Evolutionary conservation across 2,797 vertebrate species (phyloP).

Genomic region (Protosalanx chinensis): DNA sequence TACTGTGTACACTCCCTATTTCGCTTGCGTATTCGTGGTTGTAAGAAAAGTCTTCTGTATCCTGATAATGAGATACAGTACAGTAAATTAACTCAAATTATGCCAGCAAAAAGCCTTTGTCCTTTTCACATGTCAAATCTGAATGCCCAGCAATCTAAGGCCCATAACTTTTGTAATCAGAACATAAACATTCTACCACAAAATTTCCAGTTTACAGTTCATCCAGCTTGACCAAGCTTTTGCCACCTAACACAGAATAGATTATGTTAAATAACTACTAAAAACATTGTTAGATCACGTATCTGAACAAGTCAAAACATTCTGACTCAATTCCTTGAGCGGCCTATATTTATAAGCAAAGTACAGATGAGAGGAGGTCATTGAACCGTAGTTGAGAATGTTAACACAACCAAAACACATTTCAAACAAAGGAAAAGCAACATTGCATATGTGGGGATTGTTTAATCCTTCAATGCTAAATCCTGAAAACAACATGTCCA

Average conservation of each 20-base stretch:
- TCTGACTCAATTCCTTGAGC: background rate
- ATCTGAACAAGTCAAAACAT: background rate
- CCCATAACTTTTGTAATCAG: conserved; percentile 16
- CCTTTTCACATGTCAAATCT: conserved; percentile 32
- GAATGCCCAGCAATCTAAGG: conserved; percentile 14
- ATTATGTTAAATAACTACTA: background rate
- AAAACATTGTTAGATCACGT: background rate
- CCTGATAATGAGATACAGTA: background rate
- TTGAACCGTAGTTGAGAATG: background rate
- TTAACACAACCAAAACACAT: background rate
- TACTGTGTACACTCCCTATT: background rate
- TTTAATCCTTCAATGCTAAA: background rate
- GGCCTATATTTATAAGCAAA: too few species aligned
- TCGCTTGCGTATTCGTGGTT: conserved; percentile 19
- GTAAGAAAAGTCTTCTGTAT: conserved; percentile 2
- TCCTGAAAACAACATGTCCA: too few species aligned
- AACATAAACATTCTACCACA: conserved; percentile 7
- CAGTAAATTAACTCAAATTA: conserved; percentile 22
- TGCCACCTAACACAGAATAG: conserved; percentile 11
- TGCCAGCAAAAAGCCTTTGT: conserved; percentile 26
- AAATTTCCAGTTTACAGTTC: conserved; percentile 11
- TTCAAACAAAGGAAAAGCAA: background rate
- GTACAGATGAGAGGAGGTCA: background rate
- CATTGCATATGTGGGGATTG: background rate
- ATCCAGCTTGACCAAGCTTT: conserved; percentile 28